phyloP scores from a whole-genome alignment of 2,113 vertebrate genomes.

The Psophia crepitans region DNA sequence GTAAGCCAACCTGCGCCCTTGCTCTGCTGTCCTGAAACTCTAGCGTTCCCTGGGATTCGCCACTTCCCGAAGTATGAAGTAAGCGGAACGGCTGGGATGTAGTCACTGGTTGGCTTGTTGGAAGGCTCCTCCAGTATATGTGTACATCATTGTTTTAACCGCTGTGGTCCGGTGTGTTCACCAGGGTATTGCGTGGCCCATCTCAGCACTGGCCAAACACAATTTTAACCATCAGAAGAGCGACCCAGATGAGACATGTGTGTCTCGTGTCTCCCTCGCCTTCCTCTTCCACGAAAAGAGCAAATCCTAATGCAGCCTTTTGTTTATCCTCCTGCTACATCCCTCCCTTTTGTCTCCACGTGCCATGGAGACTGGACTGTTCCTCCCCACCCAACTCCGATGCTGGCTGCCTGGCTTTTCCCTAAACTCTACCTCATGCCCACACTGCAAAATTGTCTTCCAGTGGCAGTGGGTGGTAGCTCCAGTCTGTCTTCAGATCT shows the following conservation, averaged over 20 bases:
- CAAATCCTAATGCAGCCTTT: not conserved
- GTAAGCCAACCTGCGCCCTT: not conserved
- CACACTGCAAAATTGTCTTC: not conserved
- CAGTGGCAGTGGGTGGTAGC: not conserved
- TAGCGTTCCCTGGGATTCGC: not conserved
- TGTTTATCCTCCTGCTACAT: not conserved
- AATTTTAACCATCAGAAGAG: not conserved
- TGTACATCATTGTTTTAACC: not conserved
- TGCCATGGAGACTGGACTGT: not conserved
- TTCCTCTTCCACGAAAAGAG: not conserved
- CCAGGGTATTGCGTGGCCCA: not conserved
- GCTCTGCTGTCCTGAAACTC: not conserved
- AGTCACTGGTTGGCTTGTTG: not conserved
- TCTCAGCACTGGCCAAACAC: not conserved
- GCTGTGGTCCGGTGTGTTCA: not conserved
- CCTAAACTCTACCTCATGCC: not conserved
- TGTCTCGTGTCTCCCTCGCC: not conserved
- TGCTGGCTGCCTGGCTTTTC: not conserved
- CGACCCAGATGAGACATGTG: not conserved
- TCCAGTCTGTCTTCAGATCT: not conserved
- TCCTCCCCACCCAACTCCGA: not conserved
- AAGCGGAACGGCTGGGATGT: not conserved
- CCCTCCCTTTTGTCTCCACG: not conserved
- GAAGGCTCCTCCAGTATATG: not conserved
- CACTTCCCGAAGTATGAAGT: not conserved